phyloP scores from a whole-genome alignment of 2,797 vertebrate species.

The Mionectes olivaceus region DNA sequence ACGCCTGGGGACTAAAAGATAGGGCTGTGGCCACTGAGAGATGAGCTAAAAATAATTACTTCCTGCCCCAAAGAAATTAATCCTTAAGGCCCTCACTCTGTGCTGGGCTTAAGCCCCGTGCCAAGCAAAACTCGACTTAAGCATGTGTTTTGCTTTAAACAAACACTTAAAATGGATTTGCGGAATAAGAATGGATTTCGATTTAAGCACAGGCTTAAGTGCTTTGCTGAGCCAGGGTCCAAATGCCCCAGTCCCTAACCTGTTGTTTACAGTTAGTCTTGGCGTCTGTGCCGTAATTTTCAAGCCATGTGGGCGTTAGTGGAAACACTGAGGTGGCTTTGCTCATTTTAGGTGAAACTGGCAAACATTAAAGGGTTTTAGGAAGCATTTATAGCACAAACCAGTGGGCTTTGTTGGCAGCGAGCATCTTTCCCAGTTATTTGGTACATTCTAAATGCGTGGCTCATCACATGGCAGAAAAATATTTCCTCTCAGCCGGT shows the following conservation, averaged over 20 bases:
- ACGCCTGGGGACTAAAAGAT: not conserved
- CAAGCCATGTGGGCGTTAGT: not conserved
- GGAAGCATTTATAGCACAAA: conserved; percentile 29
- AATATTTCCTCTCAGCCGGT: not conserved
- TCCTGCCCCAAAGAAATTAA: not conserved
- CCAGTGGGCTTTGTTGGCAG: conserved; percentile 1
- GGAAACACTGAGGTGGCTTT: conserved; percentile 10
- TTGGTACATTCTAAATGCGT: conserved; percentile 38
- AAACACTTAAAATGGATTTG: conserved; percentile 4
- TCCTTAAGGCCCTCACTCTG: not conserved
- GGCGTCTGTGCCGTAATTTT: not conserved
- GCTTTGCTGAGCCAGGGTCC: not conserved
- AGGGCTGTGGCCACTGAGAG: not conserved
- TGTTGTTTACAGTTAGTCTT: not conserved
- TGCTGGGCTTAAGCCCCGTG: not conserved
- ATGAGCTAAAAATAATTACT: conserved; percentile 52
- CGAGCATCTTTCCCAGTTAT: conserved; percentile 18
- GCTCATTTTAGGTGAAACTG: conserved; percentile 20
- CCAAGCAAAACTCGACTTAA: not conserved
- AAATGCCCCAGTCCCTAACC: not conserved
- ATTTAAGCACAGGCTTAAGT: not conserved
- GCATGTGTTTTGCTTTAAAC: not conserved
- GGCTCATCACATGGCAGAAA: conserved; percentile 30
- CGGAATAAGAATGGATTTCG: not conserved
- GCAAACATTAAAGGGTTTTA: not conserved